Percentiles rank a stretch among this genome's conserved stretches.
Evolutionary conservation across 2,797 vertebrate genomes (phyloP).

Genomic region (Iguana delicatissima): DNA sequence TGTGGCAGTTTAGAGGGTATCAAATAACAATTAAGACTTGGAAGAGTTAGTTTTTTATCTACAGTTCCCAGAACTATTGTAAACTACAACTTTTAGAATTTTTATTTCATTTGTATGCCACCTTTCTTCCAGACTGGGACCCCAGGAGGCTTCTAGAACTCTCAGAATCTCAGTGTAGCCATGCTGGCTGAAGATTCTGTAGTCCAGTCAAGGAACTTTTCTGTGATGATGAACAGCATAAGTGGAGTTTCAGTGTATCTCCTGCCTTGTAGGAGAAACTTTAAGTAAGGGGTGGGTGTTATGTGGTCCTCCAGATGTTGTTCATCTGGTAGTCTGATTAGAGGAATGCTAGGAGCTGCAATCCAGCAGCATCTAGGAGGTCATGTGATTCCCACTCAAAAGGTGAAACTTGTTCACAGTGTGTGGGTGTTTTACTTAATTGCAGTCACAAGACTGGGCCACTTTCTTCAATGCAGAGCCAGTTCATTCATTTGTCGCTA

Average conservation of each 20-base stretch:
- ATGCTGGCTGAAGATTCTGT: too few species aligned
- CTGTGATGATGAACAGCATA: too few species aligned
- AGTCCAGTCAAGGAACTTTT: too few species aligned
- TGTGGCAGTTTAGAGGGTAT: not conserved
- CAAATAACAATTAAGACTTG: not conserved
- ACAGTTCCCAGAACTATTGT: not conserved
- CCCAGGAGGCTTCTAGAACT: too few species aligned
- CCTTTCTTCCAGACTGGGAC: too few species aligned
- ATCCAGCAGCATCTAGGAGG: too few species aligned
- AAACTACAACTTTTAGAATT: too few species aligned
- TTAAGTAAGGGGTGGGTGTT: not conserved
- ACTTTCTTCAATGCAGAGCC: conserved; percentile 71
- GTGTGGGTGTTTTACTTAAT: conserved; percentile 45
- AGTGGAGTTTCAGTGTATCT: not conserved
- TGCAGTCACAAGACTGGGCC: conserved; percentile 52
- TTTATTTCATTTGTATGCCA: too few species aligned
- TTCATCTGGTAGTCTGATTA: too few species aligned
- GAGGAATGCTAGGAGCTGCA: too few species aligned
- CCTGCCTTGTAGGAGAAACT: not conserved
- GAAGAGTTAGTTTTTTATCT: not conserved
- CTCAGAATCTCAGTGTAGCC: too few species aligned
- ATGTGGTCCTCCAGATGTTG: too few species aligned
- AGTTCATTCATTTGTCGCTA: conserved; percentile 79
- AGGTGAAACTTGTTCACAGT: not conserved
- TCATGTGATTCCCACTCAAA: not conserved